Base-by-base conservation (phyloP, 2,888 invertebrate genomes). In the Athalia cordata region DNA sequence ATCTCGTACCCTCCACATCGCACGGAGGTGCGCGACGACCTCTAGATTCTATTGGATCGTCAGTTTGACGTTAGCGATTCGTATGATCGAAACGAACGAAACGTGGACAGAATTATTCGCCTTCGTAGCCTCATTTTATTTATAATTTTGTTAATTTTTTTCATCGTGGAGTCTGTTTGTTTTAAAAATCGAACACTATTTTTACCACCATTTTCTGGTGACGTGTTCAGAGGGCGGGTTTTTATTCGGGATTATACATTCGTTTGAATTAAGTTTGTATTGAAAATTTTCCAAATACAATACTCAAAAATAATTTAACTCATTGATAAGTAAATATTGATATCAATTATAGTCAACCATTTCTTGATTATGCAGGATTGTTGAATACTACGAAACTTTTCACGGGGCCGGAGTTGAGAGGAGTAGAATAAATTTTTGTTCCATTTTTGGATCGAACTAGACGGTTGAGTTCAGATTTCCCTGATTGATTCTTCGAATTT, bases 51-150 rank as follows among this genome's bases (percentile, higher is more conserved):
- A 9, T 6, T 49, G 11, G 29, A 15, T 68, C 55, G n/a, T 68
- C 68, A 55, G 55, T 68, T 68, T 68, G n/a, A 68, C 55, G 55
- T 68, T 68, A 55, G 68, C 68, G 68, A 68, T 68, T 68, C 68
- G 29, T 64, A 13, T 52, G 68, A 43, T 55, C 68, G 55, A 9
- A 50, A 50, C 67, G 5, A 67, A 52, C 52, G 11, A 67, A 13
- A 67, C 67, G 15, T 47, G 65, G 43, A 11, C n/a, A 11, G 50
- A 13, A 65, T 29, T 29, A 29, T 29, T 29, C 29, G 29, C 29
- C 2, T 29, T 29, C 29, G 29, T 29, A 3, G 6, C 47, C n/a
- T 43, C 5, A 29, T 5, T 9, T 47, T 8, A 9, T 67, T 50
- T 50, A 6, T 61, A 29, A 9, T 13, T 62, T 3, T 29, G 8